Evolutionary conservation across 2,888 invertebrate species (phyloP).

Genomic region (Drosophila suboccidentalis): DNA sequence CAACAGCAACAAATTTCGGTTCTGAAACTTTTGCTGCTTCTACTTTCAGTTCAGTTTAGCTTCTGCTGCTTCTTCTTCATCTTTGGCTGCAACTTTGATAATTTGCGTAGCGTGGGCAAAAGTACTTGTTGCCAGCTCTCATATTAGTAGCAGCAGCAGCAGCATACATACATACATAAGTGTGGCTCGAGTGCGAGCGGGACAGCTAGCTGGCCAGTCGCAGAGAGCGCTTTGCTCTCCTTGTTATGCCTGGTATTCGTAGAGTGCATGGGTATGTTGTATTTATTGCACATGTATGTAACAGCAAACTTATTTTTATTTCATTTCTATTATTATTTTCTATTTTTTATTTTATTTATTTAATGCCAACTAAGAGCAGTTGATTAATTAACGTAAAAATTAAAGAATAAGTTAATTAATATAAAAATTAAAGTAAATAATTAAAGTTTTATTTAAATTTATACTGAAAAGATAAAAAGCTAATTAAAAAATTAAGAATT

Average conservation of each 20-base stretch:
- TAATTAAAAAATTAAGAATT: no score
- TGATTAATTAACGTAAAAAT: no score
- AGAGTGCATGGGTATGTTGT: not conserved
- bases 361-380: no score
- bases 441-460: no score
- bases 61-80: not conserved
- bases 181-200: not conserved
- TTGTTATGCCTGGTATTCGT: not conserved
- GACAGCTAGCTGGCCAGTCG: not conserved
- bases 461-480: no score
- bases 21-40: conserved; percentile 30
- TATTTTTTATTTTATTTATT: no score
- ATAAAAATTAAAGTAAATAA: no score
- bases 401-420: no score
- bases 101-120: conserved; percentile 44
- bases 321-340: no score
- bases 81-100: conserved; percentile 41
- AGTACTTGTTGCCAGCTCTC: conserved; percentile 33
- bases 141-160: not conserved
- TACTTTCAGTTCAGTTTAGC: conserved; percentile 6
- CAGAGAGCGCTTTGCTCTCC: conserved; percentile 9
- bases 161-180: not conserved
- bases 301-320: no score
- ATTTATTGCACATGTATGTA: not conserved
- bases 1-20: conserved; percentile 22